Evolutionary conservation across 2,113 vertebrate species (phyloP), one percentile per base, ranked within the genome.

Genomic region (Lonchura striata): DNA sequence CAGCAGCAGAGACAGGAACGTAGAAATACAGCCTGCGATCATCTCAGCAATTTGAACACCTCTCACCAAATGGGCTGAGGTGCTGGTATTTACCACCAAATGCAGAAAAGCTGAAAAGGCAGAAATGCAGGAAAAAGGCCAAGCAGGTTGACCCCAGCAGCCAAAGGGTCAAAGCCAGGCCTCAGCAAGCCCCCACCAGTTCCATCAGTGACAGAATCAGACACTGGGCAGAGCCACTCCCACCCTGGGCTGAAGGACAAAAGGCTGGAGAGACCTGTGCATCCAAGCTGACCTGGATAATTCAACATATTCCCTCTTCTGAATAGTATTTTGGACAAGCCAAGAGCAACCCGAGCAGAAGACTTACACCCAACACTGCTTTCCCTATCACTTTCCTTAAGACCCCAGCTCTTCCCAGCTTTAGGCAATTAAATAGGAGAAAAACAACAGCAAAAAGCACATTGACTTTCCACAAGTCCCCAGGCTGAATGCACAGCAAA

Each of bases 1-100:
- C n/a, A 77, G 47, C 28, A 59, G 17, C 0, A 39, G 31, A 37
- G 23, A 47, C 0, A 11, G n/a, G 8, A 37, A 78, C 15, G 16
- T 11, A 53, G 13, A 53, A 77, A 50, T 17, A 16, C 1, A 4
- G 59, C 10, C 35, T 10, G 3, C 1, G 21, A 66, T 28, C 31
- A 52, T 14, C 56, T 83, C 72, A 35, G 76, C 33, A 54, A 52
- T 13, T 42, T 15, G 44, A 81, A 52, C 22, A 35, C 11, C 33
- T 16, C 21, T 68, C 61, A 28, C 7, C 65, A 61, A 72, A 53
- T 4, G 14, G 53, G 28, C 70, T n/a, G 15, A 46, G 56, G 35
- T 18, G 22, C 22, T 66, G 44, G 13, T 21, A 33, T 59, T 68
- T 23, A 56, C 17, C 11, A 18, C 16, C 57, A 66, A 70, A 74